Conservation (phyloP, 1,140 invertebrate genomes). For the Drosophila tropicalis region DNA sequence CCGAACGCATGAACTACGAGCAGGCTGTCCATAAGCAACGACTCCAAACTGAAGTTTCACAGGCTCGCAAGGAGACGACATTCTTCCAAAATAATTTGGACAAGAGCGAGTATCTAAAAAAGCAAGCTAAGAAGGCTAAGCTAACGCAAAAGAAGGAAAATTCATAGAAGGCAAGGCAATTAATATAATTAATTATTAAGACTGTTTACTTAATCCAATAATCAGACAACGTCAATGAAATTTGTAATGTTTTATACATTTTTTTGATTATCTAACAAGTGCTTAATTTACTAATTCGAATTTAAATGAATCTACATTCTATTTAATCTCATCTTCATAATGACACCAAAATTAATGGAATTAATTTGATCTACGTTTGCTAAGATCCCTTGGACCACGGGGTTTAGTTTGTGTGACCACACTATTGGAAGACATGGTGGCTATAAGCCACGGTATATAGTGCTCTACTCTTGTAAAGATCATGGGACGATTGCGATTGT, state of each 20-base stretch:
- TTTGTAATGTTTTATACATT: no score
- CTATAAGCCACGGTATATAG: constrained; percentile 42
- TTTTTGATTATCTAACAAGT: no score
- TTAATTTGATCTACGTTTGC: no score
- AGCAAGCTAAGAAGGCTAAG: constrained; percentile 64
- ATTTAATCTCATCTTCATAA: no score
- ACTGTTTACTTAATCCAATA: background rate
- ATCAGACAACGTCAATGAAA: background rate
- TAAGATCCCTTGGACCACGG: no score
- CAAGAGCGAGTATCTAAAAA: constrained; percentile 88
- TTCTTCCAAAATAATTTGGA: constrained; percentile 93
- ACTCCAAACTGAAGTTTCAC: constrained; percentile 93
- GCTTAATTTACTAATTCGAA: no score
- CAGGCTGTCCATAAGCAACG: constrained; percentile 94
- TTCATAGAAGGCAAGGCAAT: constrained; percentile 20
- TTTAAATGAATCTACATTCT: no score
- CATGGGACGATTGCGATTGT: constrained; percentile 31
- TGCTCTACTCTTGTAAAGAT: constrained; percentile 56
- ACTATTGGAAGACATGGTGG: constrained; percentile 16
- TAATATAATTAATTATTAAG: constrained; percentile 7
- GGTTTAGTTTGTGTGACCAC: no score
- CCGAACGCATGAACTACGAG: constrained; percentile 96
- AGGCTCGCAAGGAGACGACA: constrained; percentile 94
- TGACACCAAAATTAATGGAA: no score
- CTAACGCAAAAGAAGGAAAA: constrained; percentile 1